Evolutionary conservation across 1,140 invertebrate genomes (phyloP).

Genomic region (Pachypeltis micranthus): DNA sequence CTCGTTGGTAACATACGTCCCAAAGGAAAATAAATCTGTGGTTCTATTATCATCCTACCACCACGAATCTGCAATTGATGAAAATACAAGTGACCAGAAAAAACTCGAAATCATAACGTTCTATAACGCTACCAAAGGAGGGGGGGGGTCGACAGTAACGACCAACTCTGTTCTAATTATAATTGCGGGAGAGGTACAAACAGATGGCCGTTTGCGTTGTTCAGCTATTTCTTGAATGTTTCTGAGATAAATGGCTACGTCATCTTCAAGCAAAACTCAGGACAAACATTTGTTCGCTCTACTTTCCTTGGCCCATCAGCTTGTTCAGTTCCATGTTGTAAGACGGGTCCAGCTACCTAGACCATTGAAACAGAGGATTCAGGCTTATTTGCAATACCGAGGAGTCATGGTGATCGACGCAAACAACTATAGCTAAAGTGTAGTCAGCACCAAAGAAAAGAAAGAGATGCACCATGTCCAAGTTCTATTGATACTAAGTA

Average conservation of each 20-base stretch:
- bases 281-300: too few relatives aligned
- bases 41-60: slow-evolving; percentile 31
- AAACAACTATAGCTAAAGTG: too few relatives aligned
- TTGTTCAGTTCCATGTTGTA: too few relatives aligned
- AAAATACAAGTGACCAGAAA: slow-evolving; percentile 8
- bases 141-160: slow-evolving; percentile 29
- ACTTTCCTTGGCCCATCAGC: too few relatives aligned
- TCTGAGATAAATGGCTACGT: slow-evolving; percentile 21
- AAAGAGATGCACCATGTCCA: too few relatives aligned
- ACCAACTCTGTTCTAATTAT: slow-evolving; percentile 30
- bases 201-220: slow-evolving; percentile 31
- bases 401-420: too few relatives aligned
- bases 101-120: slow-evolving; percentile 29
- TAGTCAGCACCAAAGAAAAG: too few relatives aligned
- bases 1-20: slow-evolving; percentile 20
- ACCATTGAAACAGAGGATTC: too few relatives aligned
- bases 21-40: slow-evolving; percentile 27
- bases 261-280: too few relatives aligned
- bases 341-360: too few relatives aligned
- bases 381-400: too few relatives aligned
- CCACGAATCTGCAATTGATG: slow-evolving; percentile 23
- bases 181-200: slow-evolving; percentile 21
- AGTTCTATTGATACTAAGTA: too few relatives aligned
- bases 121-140: slow-evolving; percentile 31
- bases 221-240: slow-evolving; percentile 28